Evolutionary conservation across 2,113 vertebrate species (phyloP).

Genomic region (Brevimyrus niger): DNA sequence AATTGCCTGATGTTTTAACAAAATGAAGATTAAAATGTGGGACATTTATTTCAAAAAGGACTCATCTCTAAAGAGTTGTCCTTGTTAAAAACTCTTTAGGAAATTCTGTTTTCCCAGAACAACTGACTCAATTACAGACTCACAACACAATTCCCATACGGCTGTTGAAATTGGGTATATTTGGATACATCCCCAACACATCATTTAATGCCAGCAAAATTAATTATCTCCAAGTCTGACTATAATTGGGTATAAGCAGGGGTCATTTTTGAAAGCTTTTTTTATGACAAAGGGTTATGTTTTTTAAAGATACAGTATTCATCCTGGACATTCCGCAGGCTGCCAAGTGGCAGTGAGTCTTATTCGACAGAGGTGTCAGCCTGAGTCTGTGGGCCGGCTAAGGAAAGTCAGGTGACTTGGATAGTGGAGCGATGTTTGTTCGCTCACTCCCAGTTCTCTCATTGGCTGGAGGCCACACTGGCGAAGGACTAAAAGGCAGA

Average conservation of each 20-base stretch:
- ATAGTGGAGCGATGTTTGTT: background rate
- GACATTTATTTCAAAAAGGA: background rate
- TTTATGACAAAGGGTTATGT: background rate
- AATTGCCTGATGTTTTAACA: background rate
- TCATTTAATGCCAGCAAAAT: background rate
- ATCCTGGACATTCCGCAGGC: background rate
- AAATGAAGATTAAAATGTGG: background rate
- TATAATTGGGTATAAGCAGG: background rate
- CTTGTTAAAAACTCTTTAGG: background rate
- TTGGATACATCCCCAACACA: background rate
- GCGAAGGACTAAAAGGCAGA: background rate
- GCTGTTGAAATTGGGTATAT: background rate
- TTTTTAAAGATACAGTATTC: background rate
- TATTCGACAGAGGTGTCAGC: background rate
- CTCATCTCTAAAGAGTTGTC: background rate
- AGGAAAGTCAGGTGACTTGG: background rate
- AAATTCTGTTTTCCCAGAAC: background rate
- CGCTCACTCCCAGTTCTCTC: background rate
- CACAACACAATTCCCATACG: background rate
- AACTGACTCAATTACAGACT: background rate
- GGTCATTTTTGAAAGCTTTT: conserved; percentile 8
- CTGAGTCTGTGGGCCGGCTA: background rate
- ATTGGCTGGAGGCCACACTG: background rate
- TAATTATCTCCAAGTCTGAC: background rate
- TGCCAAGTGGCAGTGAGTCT: background rate